Evolutionary conservation across 1,140 invertebrate genomes (phyloP).

Genomic region (Orchesella cincta): DNA sequence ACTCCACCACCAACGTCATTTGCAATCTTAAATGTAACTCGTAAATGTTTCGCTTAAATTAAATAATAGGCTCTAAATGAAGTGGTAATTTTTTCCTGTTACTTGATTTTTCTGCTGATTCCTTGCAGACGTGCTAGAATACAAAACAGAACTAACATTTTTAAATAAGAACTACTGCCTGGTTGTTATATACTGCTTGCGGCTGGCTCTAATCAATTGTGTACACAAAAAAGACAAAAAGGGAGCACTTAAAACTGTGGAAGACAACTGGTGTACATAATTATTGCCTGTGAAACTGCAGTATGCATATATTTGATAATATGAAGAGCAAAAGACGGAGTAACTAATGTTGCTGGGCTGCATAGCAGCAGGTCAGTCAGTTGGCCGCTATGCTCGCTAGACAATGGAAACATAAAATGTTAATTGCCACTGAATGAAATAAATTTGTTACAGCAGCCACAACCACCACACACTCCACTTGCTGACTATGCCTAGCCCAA

Average conservation of each 20-base stretch:
- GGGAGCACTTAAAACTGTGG: neutral
- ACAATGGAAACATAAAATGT: neutral
- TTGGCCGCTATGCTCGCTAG: neutral
- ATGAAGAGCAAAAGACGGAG: too few species aligned
- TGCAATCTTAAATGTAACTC: neutral
- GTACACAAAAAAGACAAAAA: neutral
- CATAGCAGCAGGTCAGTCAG: neutral
- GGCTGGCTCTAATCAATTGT: neutral
- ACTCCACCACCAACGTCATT: neutral
- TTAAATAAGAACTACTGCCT: too few species aligned
- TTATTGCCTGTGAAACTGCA: neutral
- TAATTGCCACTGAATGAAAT: neutral
- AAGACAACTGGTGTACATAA: neutral
- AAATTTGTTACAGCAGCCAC: neutral
- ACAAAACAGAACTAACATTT: too few species aligned
- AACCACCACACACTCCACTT: too few species aligned
- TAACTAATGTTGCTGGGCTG: neutral
- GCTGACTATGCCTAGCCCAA: too few species aligned
- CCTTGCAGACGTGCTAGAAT: too few species aligned
- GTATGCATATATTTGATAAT: too few species aligned
- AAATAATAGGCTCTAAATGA: constrained; percentile 13
- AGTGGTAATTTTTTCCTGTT: constrained; percentile 15
- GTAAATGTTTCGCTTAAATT: neutral
- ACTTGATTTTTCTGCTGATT: too few species aligned
- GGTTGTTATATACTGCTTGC: too few species aligned